These are phyloP conservation scores for Bettongia penicillata DNA, from an alignment of 2,113 vertebrate genomes.

Conservation along the genomic window DNA sequence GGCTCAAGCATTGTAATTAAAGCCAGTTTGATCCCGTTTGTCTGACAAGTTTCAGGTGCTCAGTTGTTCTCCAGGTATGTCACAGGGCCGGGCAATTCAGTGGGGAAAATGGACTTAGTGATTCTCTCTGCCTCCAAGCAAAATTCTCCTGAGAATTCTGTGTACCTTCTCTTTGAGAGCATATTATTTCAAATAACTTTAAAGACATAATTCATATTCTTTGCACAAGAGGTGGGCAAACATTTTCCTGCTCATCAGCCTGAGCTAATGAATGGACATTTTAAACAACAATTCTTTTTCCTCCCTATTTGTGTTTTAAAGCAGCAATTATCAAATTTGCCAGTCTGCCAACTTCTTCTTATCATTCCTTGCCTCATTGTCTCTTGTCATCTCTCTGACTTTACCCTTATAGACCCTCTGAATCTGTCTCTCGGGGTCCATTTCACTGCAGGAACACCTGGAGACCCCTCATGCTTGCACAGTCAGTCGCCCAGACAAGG, in stretches of 20 bases:
- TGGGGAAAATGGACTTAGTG: conserved; percentile 17
- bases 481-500: not conserved
- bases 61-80: not conserved
- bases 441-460: not conserved
- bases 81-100: conserved; percentile 7
- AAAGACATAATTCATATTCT: conserved; percentile 65
- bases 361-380: conserved; percentile 3
- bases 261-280: conserved; percentile 51
- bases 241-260: conserved; percentile 41
- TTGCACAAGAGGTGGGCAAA: conserved; percentile 52
- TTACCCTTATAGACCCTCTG: not conserved
- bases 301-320: conserved; percentile 52
- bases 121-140: conserved; percentile 16
- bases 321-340: conserved; percentile 53
- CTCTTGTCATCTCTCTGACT: not conserved
- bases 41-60: not conserved
- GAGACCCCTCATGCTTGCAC: not conserved
- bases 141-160: conserved; percentile 24
- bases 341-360: not conserved
- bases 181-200: conserved; percentile 54
- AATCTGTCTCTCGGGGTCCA: not conserved
- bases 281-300: conserved; percentile 55
- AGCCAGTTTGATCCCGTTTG: not conserved
- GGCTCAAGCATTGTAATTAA: conserved; percentile 12
- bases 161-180: conserved; percentile 52